phyloP scores from a whole-genome alignment of 2,888 invertebrate genomes.

The Norana najaformis region DNA sequence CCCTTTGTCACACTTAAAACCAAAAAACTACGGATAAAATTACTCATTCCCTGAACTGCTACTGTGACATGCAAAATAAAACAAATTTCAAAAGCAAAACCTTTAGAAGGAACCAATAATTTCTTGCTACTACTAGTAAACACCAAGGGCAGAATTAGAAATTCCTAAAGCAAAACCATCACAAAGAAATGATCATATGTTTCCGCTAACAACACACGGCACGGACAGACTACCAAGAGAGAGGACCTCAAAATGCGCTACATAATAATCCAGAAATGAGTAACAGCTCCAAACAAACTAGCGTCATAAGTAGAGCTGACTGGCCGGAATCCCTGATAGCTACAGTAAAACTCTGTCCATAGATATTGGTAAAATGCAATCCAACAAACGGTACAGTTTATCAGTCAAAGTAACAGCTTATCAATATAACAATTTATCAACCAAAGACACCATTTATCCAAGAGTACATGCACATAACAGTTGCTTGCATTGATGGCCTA shows the following conservation, averaged over 20 bases:
- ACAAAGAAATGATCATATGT: neutral
- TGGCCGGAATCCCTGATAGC: slow-evolving; percentile 13
- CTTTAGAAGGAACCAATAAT: neutral
- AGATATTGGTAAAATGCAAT: slow-evolving; percentile 13
- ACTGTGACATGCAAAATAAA: neutral
- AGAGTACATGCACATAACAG: neutral
- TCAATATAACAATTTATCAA: neutral
- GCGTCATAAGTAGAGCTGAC: neutral
- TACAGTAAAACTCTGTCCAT: neutral
- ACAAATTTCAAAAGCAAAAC: neutral
- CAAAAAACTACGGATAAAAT: neutral
- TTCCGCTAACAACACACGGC: neutral
- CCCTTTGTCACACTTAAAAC: neutral
- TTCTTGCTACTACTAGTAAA: neutral
- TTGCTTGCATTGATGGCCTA: slow-evolving; percentile 24
- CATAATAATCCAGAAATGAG: neutral
- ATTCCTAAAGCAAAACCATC: neutral
- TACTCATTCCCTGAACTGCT: neutral
- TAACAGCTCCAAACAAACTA: neutral
- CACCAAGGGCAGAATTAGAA: neutral
- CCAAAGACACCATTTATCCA: slow-evolving; percentile 17
- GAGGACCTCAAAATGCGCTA: neutral
- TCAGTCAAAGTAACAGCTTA: too few relatives aligned
- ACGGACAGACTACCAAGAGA: neutral
- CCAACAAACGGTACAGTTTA: neutral